Evolutionary conservation across 2,797 vertebrate genomes (phyloP).

Genomic region (Aphelocoma californica): DNA sequence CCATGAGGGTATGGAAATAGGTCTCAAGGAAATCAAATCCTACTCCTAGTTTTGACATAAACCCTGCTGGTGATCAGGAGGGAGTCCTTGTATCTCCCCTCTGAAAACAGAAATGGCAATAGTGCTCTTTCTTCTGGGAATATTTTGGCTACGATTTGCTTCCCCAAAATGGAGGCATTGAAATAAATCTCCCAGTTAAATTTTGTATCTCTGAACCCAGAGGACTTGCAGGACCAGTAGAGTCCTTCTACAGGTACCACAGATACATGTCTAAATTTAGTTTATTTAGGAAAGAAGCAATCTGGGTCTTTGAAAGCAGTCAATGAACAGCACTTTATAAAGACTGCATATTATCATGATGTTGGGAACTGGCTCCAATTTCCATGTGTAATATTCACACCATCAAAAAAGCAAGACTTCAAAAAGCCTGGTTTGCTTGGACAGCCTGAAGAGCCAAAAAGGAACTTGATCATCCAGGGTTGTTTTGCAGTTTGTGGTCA

Average conservation of each 20-base stretch:
- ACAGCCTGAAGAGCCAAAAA: neutral
- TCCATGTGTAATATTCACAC: neutral
- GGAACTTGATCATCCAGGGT: neutral
- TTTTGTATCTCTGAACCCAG: neutral
- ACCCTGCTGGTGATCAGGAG: neutral
- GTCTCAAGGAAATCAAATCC: neutral
- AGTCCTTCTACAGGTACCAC: neutral
- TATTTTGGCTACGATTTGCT: neutral
- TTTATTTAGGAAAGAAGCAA: neutral
- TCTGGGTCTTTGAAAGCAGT: neutral
- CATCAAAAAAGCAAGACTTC: neutral
- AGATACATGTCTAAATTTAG: neutral
- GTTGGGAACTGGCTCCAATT: neutral
- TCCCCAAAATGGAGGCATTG: neutral
- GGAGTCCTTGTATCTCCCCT: neutral
- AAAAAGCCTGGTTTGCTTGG: neutral
- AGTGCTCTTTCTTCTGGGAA: neutral
- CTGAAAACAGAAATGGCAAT: neutral
- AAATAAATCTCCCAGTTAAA: neutral
- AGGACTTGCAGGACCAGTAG: neutral
- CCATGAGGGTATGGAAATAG: neutral
- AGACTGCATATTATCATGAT: neutral
- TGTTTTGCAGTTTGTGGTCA: neutral
- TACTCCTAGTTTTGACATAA: neutral
- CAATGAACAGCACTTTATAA: neutral